A percentile compares a stretch with the other conserved stretches of the same genome.
Evolutionary conservation across 2,113 vertebrate species (phyloP).

Genomic region (Trinectes maculatus): DNA sequence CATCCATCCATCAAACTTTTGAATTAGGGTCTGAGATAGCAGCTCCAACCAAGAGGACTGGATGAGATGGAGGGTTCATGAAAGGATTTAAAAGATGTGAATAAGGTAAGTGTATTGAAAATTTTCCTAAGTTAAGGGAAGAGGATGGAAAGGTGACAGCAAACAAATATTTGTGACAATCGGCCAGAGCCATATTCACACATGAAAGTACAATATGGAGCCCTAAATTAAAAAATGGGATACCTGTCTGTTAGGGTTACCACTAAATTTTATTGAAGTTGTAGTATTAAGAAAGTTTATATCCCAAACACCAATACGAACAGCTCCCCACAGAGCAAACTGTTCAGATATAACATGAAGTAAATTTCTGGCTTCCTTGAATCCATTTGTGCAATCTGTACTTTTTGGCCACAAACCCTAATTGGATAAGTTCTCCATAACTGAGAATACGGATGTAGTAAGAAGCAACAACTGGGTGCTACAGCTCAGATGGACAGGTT

Average conservation of each 20-base stretch:
- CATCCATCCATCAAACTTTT: constrained; percentile 69
- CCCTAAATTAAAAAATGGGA: background rate
- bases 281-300: background rate
- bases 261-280: background rate
- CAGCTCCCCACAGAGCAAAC: background rate
- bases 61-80: constrained; percentile 1
- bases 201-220: background rate
- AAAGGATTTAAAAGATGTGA: constrained; percentile 23
- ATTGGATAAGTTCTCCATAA: background rate
- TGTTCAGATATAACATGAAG: background rate
- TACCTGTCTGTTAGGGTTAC: too few species aligned
- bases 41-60: constrained; percentile 22
- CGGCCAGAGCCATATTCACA: background rate
- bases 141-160: background rate
- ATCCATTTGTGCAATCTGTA: background rate
- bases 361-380: background rate
- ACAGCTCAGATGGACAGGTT: background rate
- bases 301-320: background rate
- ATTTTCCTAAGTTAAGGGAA: constrained; percentile 1
- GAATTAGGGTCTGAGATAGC: constrained; percentile 45
- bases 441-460: background rate
- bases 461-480: background rate
- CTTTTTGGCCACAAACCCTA: constrained; percentile 5
- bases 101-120: constrained; percentile 4
- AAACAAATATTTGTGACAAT: background rate